A percentile compares a stretch with the other conserved stretches of the same genome.
phyloP scores from a whole-genome alignment of 2,888 invertebrate genomes.

The Aphodius granarius region DNA sequence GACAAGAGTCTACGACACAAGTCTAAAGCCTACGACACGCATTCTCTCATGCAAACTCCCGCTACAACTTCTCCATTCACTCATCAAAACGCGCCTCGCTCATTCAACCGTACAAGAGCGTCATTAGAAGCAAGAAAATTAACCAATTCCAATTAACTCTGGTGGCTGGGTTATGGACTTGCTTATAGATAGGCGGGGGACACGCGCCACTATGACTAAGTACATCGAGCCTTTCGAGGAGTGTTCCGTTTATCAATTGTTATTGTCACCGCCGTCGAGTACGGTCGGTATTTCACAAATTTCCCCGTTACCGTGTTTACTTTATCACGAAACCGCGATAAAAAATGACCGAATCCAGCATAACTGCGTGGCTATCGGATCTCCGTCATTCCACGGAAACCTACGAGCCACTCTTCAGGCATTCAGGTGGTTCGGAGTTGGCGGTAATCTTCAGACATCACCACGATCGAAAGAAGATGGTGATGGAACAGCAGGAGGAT shows the following conservation, averaged over 20 bases:
- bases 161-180: too few relatives aligned
- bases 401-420: conserved; percentile 42
- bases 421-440: conserved; percentile 17
- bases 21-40: too few relatives aligned
- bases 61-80: neutral
- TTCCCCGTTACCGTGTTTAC: neutral
- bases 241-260: neutral
- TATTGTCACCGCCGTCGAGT: neutral
- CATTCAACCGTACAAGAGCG: neutral
- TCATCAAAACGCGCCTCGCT: too few relatives aligned
- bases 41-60: neutral
- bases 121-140: neutral
- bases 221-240: neutral
- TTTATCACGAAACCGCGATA: neutral
- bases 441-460: conserved; percentile 11
- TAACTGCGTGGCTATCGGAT: conserved; percentile 46
- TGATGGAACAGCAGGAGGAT: conserved; percentile 15
- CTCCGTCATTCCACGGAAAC: conserved; percentile 44
- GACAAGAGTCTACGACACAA: neutral
- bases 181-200: neutral
- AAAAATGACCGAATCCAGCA: conserved; percentile 34
- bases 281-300: neutral
- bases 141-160: neutral
- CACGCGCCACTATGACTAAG: neutral
- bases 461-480: too few relatives aligned